Percentiles rank a stretch among this genome's conserved stretches.
phyloP scores from a whole-genome alignment of 2,797 vertebrate species.

The Menidia menidia region DNA sequence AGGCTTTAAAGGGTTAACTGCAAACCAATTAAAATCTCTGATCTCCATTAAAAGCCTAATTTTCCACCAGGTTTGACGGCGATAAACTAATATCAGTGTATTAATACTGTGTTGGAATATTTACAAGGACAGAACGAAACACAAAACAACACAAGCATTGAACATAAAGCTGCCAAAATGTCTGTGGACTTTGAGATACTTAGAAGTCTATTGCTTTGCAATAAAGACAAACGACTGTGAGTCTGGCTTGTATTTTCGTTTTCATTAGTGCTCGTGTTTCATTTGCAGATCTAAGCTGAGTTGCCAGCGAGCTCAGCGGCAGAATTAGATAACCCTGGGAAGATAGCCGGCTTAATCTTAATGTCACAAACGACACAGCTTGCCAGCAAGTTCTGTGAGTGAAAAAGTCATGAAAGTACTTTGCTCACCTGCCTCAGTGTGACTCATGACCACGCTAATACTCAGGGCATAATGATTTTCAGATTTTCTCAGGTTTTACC shows the following conservation, averaged over 20 bases:
- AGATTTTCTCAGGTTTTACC: background rate
- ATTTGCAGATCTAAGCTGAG: background rate
- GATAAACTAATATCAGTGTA: too few species aligned
- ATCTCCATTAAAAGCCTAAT: too few species aligned
- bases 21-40: too few species aligned
- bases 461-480: background rate
- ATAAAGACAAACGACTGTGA: background rate
- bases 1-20: too few species aligned
- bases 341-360: background rate
- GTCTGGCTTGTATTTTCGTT: background rate
- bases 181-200: background rate
- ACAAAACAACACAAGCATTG: too few species aligned
- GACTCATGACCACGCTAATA: background rate
- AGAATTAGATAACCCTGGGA: background rate
- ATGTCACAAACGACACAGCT: background rate
- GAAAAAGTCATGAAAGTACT: too few species aligned
- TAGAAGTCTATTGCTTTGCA: background rate
- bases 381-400: background rate
- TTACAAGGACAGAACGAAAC: too few species aligned
- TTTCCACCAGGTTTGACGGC: too few species aligned
- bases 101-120: too few species aligned
- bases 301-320: conserved; percentile 9
- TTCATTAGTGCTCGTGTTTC: background rate
- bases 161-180: too few species aligned
- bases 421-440: too few species aligned